These are phyloP conservation scores for Capreolus pygargus DNA, from an alignment of 2,113 vertebrate species.

Conservation along the genomic window DNA sequence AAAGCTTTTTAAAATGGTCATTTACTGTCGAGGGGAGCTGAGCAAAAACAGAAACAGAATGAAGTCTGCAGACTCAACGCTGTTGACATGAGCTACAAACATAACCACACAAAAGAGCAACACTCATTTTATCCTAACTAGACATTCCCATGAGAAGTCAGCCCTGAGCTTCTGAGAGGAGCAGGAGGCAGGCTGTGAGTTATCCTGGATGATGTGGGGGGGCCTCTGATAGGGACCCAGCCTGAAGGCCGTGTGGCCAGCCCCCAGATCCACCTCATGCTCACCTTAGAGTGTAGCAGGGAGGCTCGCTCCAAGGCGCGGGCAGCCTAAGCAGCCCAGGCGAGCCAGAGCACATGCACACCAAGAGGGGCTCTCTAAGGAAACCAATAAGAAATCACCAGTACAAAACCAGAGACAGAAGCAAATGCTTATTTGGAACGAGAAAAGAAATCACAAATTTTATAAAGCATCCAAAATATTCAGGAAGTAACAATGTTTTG, in stretches of 20 bases:
- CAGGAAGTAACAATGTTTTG: not conserved
- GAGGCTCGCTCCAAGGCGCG: accelerated
- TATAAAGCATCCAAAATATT: not conserved
- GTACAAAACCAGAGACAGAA: not conserved
- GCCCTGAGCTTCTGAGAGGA: no score
- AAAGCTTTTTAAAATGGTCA: not conserved
- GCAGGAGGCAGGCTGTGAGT: not conserved
- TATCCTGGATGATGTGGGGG: not conserved
- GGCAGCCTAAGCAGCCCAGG: not conserved
- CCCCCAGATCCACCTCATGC: not conserved
- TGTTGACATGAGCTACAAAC: not conserved
- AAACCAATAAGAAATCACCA: not conserved
- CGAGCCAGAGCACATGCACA: accelerated
- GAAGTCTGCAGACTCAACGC: not conserved
- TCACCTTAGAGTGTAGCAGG: not conserved
- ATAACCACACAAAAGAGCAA: not conserved
- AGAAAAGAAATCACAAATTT: not conserved
- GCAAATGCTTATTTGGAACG: not conserved
- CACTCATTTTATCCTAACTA: not conserved
- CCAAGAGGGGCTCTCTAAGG: not conserved
- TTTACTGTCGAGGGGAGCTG: not conserved
- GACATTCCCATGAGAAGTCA: no score
- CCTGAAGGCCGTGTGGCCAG: not conserved
- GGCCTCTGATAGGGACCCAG: not conserved
- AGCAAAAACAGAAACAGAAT: not conserved